These are phyloP conservation scores for Drosophila anomalipes DNA, from an alignment of 2,888 invertebrate species.

Conservation along the genomic window DNA sequence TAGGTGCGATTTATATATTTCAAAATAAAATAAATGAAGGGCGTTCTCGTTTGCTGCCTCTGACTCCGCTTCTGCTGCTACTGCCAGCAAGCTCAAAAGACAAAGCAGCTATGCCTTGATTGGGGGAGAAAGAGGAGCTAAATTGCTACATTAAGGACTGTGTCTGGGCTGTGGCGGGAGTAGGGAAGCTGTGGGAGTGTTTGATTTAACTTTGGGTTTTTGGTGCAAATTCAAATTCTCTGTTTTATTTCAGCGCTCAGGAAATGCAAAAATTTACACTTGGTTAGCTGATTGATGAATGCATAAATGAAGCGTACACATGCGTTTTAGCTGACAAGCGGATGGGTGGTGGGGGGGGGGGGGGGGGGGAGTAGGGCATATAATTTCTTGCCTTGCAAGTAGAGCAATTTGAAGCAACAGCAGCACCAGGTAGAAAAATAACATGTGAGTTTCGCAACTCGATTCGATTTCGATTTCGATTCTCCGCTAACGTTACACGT, in stretches of 20 bases:
- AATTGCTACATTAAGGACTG: conserved; percentile 10
- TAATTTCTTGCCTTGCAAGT: conserved; percentile 56
- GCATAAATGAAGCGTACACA: conserved; percentile 83
- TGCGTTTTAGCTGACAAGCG: conserved; percentile 58
- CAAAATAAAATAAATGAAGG: conserved; percentile 83
- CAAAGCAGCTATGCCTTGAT: conserved; percentile 64
- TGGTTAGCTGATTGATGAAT: conserved; percentile 84
- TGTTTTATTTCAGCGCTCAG: conserved; percentile 77
- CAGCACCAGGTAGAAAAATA: conserved; percentile 32
- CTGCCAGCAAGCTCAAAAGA: conserved; percentile 60
- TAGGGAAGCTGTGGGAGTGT: conserved; percentile 17
- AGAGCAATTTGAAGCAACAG: conserved; percentile 53
- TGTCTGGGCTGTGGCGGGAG: neutral
- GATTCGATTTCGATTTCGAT: conserved; percentile 33
- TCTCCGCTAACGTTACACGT: conserved; percentile 64
- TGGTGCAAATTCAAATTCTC: conserved; percentile 77
- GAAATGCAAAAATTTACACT: conserved; percentile 83
- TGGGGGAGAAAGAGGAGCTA: conserved; percentile 13
- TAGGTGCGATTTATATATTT: conserved; percentile 83
- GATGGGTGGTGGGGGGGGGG: too few relatives aligned
- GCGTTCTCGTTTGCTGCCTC: conserved; percentile 57
- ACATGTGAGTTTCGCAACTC: conserved; percentile 23
- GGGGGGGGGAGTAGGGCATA: neutral
- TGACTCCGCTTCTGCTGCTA: neutral
- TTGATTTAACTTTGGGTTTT: conserved; percentile 64